phyloP scores from a whole-genome alignment of 2,113 vertebrate species.

The Ochotona curzoniae region DNA sequence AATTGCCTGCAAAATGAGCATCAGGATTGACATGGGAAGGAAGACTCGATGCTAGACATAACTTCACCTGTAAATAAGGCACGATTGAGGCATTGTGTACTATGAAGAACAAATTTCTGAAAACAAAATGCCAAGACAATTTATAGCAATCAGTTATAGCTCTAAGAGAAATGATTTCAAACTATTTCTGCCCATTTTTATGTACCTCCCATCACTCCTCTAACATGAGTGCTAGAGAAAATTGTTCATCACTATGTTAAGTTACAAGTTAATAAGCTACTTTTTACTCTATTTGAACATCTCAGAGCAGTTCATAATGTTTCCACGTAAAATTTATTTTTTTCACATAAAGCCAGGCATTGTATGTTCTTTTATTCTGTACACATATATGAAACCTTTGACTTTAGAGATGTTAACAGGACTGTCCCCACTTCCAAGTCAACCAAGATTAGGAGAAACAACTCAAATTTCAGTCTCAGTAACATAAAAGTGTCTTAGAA shows the following conservation, averaged over 20 bases:
- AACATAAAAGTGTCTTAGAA: conserved; percentile 22
- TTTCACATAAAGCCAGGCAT: not conserved
- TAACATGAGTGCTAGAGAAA: not conserved
- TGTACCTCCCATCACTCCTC: not conserved
- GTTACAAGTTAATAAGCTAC: not conserved
- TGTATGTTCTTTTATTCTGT: not conserved
- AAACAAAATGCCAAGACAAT: conserved; percentile 19
- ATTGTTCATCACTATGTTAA: not conserved
- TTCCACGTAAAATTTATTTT: conserved; percentile 2
- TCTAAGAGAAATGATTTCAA: not conserved
- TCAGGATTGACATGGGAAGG: conserved; percentile 31
- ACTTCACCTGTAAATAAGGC: conserved; percentile 36
- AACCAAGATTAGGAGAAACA: conserved; percentile 1
- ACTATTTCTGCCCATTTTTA: not conserved
- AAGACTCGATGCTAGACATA: not conserved
- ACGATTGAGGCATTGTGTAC: not conserved
- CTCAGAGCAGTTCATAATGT: not conserved
- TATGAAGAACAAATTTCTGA: not conserved
- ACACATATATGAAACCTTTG: not conserved
- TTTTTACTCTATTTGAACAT: not conserved
- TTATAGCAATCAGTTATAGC: not conserved
- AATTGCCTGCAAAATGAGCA: conserved; percentile 19
- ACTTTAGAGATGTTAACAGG: not conserved
- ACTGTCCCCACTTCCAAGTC: not conserved
- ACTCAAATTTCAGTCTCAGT: conserved; percentile 23